A percentile compares a stretch with the other conserved stretches of the same genome.
Conservation (phyloP, 2,113 vertebrate genomes). For the Lipotes vexillifer region DNA sequence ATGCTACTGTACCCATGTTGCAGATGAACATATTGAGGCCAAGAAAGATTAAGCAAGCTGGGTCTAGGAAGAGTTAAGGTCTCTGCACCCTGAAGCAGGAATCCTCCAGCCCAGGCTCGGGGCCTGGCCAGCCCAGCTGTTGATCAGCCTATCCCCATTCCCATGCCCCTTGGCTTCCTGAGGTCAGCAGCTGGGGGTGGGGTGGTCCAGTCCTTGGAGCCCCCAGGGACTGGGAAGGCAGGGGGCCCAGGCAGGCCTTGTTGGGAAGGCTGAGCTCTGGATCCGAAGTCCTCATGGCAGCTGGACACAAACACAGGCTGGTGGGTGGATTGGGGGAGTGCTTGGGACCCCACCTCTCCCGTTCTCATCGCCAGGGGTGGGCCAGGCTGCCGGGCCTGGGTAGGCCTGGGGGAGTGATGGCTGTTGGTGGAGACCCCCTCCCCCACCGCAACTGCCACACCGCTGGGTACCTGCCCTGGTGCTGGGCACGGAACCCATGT, state of each 20-base stretch:
- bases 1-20: not conserved
- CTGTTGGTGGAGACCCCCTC: not conserved
- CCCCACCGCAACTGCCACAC: not conserved
- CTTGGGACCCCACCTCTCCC: constrained; percentile 39
- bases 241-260: constrained; percentile 53
- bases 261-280: constrained; percentile 44
- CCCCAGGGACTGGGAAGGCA: constrained; percentile 51
- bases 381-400: not conserved
- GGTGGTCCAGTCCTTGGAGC: constrained; percentile 1
- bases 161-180: constrained; percentile 57
- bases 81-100: not conserved
- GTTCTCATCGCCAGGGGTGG: not conserved
- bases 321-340: constrained; percentile 52
- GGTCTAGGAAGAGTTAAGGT: constrained; percentile 39
- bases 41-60: not conserved
- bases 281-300: constrained; percentile 76
- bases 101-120: not conserved
- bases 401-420: not conserved
- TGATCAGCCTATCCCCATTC: constrained; percentile 41
- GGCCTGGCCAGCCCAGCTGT: constrained; percentile 30
- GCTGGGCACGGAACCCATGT: not conserved
- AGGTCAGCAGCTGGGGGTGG: constrained; percentile 62
- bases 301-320: constrained; percentile 80
- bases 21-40: not conserved
- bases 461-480: not conserved